phyloP scores from a whole-genome alignment of 2,113 vertebrate genomes.

The Megaleporinus macrocephalus region DNA sequence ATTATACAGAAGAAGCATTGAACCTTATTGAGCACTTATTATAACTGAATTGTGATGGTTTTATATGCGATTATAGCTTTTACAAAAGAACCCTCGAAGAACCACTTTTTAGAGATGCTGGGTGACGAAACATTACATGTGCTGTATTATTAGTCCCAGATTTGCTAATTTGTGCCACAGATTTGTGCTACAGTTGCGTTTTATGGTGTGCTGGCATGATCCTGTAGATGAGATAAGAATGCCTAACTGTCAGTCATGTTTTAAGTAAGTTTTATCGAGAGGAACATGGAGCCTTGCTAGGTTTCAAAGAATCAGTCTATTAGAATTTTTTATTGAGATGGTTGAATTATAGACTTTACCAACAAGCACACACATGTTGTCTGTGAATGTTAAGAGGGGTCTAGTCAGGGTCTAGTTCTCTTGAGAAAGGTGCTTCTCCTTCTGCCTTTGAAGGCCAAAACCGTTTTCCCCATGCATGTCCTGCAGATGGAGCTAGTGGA shows the following conservation, averaged over 20 bases:
- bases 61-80: too few species aligned
- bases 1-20: too few species aligned
- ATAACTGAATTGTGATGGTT: too few species aligned
- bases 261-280: background rate
- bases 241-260: background rate
- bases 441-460: background rate
- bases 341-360: too few species aligned
- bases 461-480: background rate
- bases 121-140: background rate
- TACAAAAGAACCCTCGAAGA: too few species aligned
- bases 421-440: background rate
- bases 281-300: background rate
- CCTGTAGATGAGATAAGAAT: background rate
- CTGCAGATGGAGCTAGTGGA: constrained; percentile 62
- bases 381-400: background rate
- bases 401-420: background rate
- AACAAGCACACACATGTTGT: background rate
- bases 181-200: background rate
- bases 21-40: too few species aligned
- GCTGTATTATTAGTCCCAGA: background rate
- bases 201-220: background rate
- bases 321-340: too few species aligned
- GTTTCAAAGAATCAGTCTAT: too few species aligned
- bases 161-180: background rate
- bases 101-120: background rate